These are phyloP conservation scores for Propithecus deckenii DNA, from an alignment of 2,797 vertebrate genomes.

Conservation along the genomic window DNA sequence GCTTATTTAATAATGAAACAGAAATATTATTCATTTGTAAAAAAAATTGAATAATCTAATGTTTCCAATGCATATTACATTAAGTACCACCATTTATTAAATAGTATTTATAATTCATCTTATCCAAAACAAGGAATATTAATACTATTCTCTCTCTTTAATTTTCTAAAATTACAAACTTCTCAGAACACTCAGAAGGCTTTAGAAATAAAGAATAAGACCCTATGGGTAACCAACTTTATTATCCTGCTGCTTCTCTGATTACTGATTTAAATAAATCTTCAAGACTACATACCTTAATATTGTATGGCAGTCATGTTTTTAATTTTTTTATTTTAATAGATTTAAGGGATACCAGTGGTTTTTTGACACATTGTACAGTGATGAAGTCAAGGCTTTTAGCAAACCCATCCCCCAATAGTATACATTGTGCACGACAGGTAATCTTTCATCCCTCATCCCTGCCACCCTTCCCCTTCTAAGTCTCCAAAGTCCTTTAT, in stretches of 20 bases:
- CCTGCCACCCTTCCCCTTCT: too few relatives aligned
- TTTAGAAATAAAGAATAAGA: not conserved
- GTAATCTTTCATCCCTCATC: too few relatives aligned
- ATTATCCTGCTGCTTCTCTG: not conserved
- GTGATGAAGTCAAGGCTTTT: too few relatives aligned
- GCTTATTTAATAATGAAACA: not conserved
- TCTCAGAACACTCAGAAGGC: not conserved
- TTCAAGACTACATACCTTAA: not conserved
- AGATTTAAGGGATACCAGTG: too few relatives aligned
- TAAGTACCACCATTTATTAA: not conserved
- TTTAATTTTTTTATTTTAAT: not conserved
- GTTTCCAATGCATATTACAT: not conserved
- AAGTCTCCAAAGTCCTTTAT: too few relatives aligned
- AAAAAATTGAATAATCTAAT: not conserved
- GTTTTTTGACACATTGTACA: too few relatives aligned
- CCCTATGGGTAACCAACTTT: not conserved
- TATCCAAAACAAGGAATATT: not conserved
- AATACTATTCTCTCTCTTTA: not conserved
- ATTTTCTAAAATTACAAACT: not conserved
- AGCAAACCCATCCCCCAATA: too few relatives aligned
- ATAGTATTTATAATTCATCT: not conserved
- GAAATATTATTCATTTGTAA: not conserved
- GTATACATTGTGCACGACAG: too few relatives aligned
- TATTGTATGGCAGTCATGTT: not conserved
- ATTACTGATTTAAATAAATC: not conserved